These are phyloP conservation scores for Accipiter virgatus DNA, from an alignment of 2,113 vertebrate species.

Conservation along the genomic window DNA sequence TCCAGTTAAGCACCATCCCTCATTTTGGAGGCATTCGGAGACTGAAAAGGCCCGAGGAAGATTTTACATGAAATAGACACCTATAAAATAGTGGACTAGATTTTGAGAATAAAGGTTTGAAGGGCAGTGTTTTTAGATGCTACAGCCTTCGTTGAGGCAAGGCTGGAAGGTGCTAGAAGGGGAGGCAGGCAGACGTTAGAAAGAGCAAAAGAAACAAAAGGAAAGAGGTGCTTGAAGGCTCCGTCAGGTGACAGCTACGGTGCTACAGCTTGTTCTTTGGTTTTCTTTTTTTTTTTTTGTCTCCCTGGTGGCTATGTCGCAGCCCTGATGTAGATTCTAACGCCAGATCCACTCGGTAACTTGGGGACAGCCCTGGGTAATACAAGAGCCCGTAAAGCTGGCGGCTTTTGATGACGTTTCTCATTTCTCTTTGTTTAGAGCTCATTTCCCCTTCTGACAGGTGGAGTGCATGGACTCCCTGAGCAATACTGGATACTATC, in stretches of 20 bases:
- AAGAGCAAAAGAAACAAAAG: not conserved
- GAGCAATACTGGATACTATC: not conserved
- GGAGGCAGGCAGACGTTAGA: not conserved
- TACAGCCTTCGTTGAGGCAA: rapidly evolving
- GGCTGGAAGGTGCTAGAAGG: not conserved
- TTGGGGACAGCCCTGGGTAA: not conserved
- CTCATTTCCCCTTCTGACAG: not conserved
- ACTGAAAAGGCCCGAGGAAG: not conserved
- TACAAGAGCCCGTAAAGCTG: not conserved
- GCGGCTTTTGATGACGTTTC: not conserved
- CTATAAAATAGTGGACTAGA: not conserved
- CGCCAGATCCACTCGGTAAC: not conserved
- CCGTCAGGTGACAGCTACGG: not conserved
- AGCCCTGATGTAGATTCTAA: not conserved
- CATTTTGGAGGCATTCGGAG: not conserved
- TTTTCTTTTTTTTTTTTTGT: not conserved
- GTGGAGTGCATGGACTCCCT: not conserved
- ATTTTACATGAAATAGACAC: not conserved
- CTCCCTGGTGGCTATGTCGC: not conserved
- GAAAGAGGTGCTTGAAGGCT: not conserved
- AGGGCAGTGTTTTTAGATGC: not conserved
- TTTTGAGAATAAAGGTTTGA: not conserved
- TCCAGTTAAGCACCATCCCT: not conserved
- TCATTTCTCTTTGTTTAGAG: not conserved
- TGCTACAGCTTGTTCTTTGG: not conserved